Percentiles rank a stretch among this genome's conserved stretches.
Conservation (phyloP, 2,888 invertebrate genomes). For the Himalopsyche anomala region DNA sequence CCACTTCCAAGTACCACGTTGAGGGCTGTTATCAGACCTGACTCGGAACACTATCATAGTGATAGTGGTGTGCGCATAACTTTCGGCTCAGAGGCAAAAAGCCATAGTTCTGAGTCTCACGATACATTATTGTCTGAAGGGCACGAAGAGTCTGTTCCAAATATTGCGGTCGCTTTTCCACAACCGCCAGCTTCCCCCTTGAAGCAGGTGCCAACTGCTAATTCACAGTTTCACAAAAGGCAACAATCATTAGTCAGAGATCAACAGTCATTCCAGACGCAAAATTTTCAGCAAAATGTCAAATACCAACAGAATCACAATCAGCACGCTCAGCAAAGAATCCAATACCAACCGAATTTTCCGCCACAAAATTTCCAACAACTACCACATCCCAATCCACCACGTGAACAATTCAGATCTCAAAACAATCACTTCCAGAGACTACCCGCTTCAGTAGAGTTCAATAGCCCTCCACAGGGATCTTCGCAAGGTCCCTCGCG, state of each 20-base stretch:
- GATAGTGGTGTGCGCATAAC: conserved; percentile 89
- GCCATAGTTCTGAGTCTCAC: conserved; percentile 67
- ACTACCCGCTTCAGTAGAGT: conserved; percentile 59
- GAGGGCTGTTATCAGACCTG: conserved; percentile 90
- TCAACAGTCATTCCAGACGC: conserved; percentile 66
- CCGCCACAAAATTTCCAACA: conserved; percentile 72
- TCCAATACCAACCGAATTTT: conserved; percentile 73
- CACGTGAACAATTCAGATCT: conserved; percentile 72
- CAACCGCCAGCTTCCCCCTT: conserved; percentile 69
- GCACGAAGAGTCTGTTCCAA: conserved; percentile 81
- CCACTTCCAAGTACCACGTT: conserved; percentile 86
- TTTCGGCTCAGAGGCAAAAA: conserved; percentile 82
- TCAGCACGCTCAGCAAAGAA: conserved; percentile 73
- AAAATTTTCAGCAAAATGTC: conserved; percentile 63
- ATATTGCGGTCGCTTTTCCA: conserved; percentile 78
- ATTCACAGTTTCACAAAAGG: conserved; percentile 68
- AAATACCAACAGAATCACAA: conserved; percentile 67
- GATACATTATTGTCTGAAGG: conserved; percentile 72
- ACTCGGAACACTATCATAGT: conserved; percentile 89
- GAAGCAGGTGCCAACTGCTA: conserved; percentile 66
- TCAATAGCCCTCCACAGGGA: conserved; percentile 60
- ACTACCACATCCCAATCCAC: conserved; percentile 73
- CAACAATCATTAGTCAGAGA: conserved; percentile 66
- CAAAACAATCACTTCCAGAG: conserved; percentile 66
- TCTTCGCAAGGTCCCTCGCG: conserved; percentile 41